Conservation (phyloP, 2,113 vertebrate genomes). For the Paratilapia polleni region DNA sequence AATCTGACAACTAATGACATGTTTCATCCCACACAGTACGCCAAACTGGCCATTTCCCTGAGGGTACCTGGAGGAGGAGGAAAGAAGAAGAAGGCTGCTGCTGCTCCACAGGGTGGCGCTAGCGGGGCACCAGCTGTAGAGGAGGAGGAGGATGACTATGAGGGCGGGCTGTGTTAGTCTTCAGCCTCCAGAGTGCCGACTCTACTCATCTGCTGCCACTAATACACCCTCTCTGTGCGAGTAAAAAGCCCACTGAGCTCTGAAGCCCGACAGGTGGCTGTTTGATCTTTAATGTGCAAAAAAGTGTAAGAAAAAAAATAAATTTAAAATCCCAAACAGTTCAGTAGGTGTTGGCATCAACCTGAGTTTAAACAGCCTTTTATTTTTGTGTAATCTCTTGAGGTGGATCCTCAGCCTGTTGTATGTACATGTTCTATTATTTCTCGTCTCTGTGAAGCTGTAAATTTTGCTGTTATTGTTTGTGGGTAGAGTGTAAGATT, state of each 20-base stretch:
- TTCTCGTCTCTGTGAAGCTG: slow-evolving; percentile 55
- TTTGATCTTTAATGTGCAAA: slow-evolving; percentile 31
- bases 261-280: background rate
- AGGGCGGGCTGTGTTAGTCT: slow-evolving; percentile 92
- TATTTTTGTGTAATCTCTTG: slow-evolving; percentile 43
- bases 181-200: background rate
- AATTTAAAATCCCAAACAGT: background rate
- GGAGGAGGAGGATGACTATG: slow-evolving; percentile 94
- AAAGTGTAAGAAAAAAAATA: background rate
- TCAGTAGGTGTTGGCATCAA: slow-evolving; percentile 12
- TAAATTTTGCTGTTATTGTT: slow-evolving; percentile 60
- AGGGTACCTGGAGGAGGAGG: slow-evolving; percentile 92
- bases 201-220: slow-evolving; percentile 4
- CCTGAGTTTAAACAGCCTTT: slow-evolving; percentile 32
- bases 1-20: background rate
- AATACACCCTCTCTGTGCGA: slow-evolving; percentile 10
- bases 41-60: slow-evolving; percentile 94
- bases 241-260: background rate
- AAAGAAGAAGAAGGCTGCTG: slow-evolving; percentile 91
- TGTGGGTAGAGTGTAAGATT: slow-evolving; percentile 39
- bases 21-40: slow-evolving; percentile 83
- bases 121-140: slow-evolving; percentile 77
- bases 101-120: slow-evolving; percentile 80
- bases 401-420: slow-evolving; percentile 47
- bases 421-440: slow-evolving; percentile 49